These are phyloP conservation scores for Cuculus canorus DNA, from an alignment of 2,797 vertebrate genomes.

Conservation along the genomic window DNA sequence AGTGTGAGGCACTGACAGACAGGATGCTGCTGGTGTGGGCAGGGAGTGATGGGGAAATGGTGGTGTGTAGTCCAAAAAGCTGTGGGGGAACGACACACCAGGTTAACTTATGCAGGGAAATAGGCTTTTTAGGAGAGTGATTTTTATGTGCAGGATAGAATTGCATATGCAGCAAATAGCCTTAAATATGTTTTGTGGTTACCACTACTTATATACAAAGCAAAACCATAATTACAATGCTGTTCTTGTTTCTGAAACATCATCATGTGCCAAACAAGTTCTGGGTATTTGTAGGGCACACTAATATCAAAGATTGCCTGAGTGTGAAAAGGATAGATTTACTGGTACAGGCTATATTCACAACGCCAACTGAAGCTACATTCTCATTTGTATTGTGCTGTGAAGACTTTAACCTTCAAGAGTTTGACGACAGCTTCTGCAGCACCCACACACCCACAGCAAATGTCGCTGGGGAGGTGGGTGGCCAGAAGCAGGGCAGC, in stretches of 20 bases:
- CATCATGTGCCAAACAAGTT: neutral
- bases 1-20: neutral
- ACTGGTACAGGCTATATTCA: neutral
- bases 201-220: conserved; percentile 9
- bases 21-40: neutral
- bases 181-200: conserved; percentile 29
- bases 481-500: neutral
- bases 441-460: neutral
- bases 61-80: neutral
- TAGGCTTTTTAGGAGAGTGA: neutral
- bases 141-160: conserved; percentile 10
- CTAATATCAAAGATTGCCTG: neutral
- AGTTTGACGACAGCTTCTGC: neutral
- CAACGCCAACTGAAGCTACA: neutral
- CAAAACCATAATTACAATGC: conserved; percentile 34
- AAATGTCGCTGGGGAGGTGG: accelerated
- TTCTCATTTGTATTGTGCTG: neutral
- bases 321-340: neutral
- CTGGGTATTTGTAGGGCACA: neutral
- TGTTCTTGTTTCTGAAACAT: conserved; percentile 37
- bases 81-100: neutral
- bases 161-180: neutral
- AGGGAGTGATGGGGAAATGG: neutral
- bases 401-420: neutral
- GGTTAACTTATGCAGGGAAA: neutral